Evolutionary conservation across 2,888 invertebrate genomes (phyloP).

Genomic region (Helobdella robusta): DNA sequence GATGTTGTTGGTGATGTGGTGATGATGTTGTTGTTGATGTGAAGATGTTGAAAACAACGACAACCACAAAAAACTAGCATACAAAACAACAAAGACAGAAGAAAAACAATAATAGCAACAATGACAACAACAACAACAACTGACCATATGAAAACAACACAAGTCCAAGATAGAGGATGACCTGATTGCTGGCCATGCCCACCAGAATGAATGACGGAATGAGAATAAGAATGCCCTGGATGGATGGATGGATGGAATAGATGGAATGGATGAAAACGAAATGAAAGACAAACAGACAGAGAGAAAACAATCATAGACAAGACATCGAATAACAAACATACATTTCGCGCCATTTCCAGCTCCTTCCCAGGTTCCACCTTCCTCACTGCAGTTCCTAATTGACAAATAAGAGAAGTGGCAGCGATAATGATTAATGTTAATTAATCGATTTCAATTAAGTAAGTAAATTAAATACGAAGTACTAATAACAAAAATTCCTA

Average conservation of each 20-base stretch:
- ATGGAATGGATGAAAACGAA: not conserved
- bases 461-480: not conserved
- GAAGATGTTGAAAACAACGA: not conserved
- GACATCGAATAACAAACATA: constrained; percentile 50
- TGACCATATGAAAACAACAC: constrained; percentile 80
- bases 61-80: not conserved
- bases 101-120: not conserved
- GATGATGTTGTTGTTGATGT: too few relatives aligned
- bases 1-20: too few relatives aligned
- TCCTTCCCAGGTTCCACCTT: constrained; percentile 65
- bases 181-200: constrained; percentile 59
- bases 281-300: not conserved
- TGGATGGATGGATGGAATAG: not conserved
- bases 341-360: constrained; percentile 59
- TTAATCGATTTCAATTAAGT: not conserved
- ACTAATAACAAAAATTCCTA: constrained; percentile 8
- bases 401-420: not conserved
- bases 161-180: constrained; percentile 69
- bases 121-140: constrained; percentile 40
- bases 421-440: not conserved
- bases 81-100: not conserved
- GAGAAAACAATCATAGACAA: not conserved
- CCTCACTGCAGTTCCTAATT: constrained; percentile 69
- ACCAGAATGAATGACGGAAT: constrained; percentile 77
- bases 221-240: constrained; percentile 65